Conservation (phyloP, 2,888 invertebrate genomes). For the Antheraea assamensis region DNA sequence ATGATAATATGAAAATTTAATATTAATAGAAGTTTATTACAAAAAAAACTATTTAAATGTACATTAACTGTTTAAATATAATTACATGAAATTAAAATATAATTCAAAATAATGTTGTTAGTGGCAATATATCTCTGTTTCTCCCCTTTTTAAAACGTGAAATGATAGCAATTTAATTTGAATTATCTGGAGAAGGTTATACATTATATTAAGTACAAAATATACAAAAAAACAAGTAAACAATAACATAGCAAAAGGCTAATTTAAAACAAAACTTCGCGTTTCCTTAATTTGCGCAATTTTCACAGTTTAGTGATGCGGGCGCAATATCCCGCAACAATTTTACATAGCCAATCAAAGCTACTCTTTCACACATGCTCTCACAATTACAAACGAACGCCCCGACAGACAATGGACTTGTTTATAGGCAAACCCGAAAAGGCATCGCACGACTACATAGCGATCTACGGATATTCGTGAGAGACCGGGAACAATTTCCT, state of each 20-base stretch:
- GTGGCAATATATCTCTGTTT: no score
- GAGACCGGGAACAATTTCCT: conserved; percentile 60
- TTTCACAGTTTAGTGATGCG: neutral
- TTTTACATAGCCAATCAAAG: neutral
- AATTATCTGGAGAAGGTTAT: no score
- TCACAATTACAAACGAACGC: conserved; percentile 24
- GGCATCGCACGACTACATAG: conserved; percentile 46
- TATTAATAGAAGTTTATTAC: no score
- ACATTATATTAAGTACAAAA: no score
- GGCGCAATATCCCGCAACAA: neutral
- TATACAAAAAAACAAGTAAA: neutral
- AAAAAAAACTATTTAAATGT: no score
- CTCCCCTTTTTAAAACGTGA: no score
- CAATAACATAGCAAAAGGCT: neutral
- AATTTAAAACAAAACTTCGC: no score
- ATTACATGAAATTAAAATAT: no score
- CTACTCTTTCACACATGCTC: conserved; percentile 21
- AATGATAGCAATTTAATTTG: no score
- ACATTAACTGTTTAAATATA: no score
- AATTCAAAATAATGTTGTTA: no score
- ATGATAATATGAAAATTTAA: no score
- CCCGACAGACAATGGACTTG: conserved; percentile 26
- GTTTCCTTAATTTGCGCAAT: neutral
- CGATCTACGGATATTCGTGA: conserved; percentile 36
- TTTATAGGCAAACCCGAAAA: conserved; percentile 42